Conservation (phyloP, 92 coral and sea anemone genomes). For the Phymanthus crucifer region DNA sequence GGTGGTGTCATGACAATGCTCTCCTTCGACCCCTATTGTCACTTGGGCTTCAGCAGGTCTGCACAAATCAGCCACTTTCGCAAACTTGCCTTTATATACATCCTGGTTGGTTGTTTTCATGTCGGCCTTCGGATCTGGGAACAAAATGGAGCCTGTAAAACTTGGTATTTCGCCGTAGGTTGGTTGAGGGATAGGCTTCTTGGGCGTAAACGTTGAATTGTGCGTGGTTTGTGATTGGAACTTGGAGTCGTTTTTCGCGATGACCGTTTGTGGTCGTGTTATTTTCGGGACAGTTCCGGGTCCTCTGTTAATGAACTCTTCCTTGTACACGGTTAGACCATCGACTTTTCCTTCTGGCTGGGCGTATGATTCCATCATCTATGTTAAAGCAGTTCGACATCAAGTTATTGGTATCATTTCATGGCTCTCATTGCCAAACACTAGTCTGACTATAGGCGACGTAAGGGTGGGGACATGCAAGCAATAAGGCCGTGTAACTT, state of each 20-base stretch:
- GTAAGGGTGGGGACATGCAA: too few relatives aligned
- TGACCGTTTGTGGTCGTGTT: slow-evolving; percentile 78
- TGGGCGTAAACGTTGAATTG: slow-evolving; percentile 76
- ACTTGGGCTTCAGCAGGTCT: slow-evolving; percentile 75
- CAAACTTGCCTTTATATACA: slow-evolving; percentile 85
- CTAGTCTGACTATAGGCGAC: too few relatives aligned
- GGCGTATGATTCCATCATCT: slow-evolving; percentile 68
- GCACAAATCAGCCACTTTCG: slow-evolving; percentile 77
- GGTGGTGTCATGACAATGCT: slow-evolving; percentile 71
- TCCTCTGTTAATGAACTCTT: slow-evolving; percentile 71
- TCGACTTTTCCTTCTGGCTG: slow-evolving; percentile 71
- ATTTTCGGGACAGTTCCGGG: slow-evolving; percentile 65
- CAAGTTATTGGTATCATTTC: background rate
- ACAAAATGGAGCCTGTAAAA: slow-evolving; percentile 85
- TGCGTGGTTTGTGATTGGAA: slow-evolving; percentile 89
- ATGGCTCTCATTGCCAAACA: background rate
- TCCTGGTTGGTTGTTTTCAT: slow-evolving; percentile 91
- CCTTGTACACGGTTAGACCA: slow-evolving; percentile 76
- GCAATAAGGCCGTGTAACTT: too few relatives aligned
- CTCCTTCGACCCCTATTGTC: slow-evolving; percentile 86
- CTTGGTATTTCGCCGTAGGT: slow-evolving; percentile 88
- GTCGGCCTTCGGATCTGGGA: slow-evolving; percentile 70
- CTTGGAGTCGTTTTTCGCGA: slow-evolving; percentile 53
- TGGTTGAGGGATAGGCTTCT: slow-evolving; percentile 67
- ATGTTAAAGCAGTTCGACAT: background rate